Evolutionary conservation across 2,888 invertebrate species (phyloP).

Genomic region (Drosophila limbata): DNA sequence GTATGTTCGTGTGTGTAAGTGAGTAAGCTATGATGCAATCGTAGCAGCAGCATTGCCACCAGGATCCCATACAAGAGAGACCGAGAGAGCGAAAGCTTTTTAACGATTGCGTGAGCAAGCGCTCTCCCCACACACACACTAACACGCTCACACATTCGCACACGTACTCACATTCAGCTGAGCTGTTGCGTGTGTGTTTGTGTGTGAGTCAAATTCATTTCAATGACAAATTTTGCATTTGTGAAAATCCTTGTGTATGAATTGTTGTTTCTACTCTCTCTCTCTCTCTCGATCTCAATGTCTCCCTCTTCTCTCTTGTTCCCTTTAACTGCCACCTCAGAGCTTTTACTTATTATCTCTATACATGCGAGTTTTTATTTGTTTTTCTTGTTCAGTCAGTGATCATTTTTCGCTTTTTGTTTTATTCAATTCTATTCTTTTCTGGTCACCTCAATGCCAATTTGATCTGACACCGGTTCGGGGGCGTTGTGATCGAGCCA

Average conservation of each 20-base stretch:
- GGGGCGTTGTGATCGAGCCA: constrained; percentile 34
- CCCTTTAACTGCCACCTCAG: constrained; percentile 16
- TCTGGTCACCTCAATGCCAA: constrained; percentile 79
- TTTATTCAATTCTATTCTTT: constrained; percentile 71
- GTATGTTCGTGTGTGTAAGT: constrained; percentile 26
- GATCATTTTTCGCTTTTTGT: constrained; percentile 77
- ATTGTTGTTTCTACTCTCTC: constrained; percentile 38
- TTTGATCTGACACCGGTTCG: constrained; percentile 70
- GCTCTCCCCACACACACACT: constrained; percentile 17
- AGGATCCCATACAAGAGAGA: constrained; percentile 47
- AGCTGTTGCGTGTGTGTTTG: constrained; percentile 11
- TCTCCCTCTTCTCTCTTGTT: constrained; percentile 1
- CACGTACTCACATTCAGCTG: constrained; percentile 5
- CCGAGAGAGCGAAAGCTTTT: constrained; percentile 47
- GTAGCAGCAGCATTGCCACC: constrained; percentile 28
- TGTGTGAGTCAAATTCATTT: constrained; percentile 65
- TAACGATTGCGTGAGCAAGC: constrained; percentile 55
- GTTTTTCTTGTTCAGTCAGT: constrained; percentile 36
- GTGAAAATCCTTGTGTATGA: constrained; percentile 61
- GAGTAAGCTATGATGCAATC: constrained; percentile 74
- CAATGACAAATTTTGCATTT: constrained; percentile 74
- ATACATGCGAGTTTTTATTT: constrained; percentile 36
- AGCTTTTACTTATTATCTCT: constrained; percentile 56
- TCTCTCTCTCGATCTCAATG: constrained; percentile 18
- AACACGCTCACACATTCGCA: constrained; percentile 19